Base-by-base conservation (phyloP, 2,797 vertebrate genomes). In the Lithobates sylvaticus region DNA sequence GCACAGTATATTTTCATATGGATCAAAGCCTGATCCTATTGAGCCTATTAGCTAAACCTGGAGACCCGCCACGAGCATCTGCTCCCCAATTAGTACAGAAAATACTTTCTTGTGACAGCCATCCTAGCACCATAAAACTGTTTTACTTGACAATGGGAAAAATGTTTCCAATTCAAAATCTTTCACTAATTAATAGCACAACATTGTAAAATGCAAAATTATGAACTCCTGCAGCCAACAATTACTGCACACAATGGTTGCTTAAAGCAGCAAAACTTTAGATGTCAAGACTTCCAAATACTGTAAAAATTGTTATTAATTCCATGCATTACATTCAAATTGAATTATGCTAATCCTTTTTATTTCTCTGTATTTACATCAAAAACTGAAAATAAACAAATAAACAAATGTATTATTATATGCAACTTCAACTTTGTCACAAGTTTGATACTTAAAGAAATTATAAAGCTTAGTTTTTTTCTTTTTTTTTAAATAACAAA, bases 11-110 rank as follows among this genome's bases (percentile, higher is more conserved):
- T 88, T 89, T 88, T 89, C 77, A 83, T 84, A 1, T 0, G 81
- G 88, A 91, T 89, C 86, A 92, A 89, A 90, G 89, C 81, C 81
- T 87, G 90, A 92, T 90, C 86, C 89, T 83, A 68, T 88, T 87
- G 88, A 88, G 84, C 86, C 82, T 7, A 79, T 86, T 84, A 84
- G 91, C 44, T 86, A 76, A 27, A 27, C n/a, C 85, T 92, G 90
- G 90, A 88, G 81, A 79, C 0, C 85, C 89, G 91, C 90, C 91
- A 92, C 81, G 54, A 88, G 83, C 21, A 0, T 69, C 78, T 88
- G 27, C 80, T 89, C 89, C 88, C 67, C 89, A 87, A 70, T 23
- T 89, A 79, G 70, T 29, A 12, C 23, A 82, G 4, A 78, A 71
- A 27, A 84, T 78, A 73, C 75, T 85, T 84, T 91, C 86, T 81